These are phyloP conservation scores for Morpho deidamia DNA, from an alignment of 2,888 invertebrate species.

Conservation along the genomic window DNA sequence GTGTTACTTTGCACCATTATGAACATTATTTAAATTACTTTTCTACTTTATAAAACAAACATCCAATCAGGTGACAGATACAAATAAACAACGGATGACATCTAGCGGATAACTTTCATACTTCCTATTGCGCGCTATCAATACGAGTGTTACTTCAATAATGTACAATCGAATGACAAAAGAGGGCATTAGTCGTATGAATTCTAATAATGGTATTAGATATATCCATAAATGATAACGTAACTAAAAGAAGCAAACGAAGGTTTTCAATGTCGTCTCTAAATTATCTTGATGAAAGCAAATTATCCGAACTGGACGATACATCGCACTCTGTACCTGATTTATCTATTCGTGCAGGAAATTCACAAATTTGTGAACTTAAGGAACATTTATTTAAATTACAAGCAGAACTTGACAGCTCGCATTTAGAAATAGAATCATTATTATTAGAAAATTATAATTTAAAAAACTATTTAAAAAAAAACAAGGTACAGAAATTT, in stretches of 20 bases:
- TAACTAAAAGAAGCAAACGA: background rate
- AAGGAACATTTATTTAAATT: background rate
- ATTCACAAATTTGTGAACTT: background rate
- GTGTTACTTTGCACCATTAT: no score
- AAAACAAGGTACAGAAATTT: background rate
- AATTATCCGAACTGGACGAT: background rate
- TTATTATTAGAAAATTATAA: background rate
- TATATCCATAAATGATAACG: background rate
- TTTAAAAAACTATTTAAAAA: background rate
- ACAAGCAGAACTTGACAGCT: background rate
- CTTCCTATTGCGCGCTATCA: background rate
- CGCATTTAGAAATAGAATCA: background rate
- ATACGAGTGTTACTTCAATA: no score
- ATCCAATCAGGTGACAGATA: no score
- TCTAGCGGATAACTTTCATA: no score
- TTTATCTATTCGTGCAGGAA: background rate
- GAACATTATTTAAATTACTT: no score
- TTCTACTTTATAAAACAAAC: no score
- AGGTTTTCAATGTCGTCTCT: background rate
- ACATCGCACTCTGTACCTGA: background rate
- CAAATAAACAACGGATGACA: no score
- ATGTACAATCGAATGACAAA: no score
- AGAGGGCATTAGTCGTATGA: no score
- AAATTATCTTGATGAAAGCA: background rate
- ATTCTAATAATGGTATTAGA: background rate